Evolutionary conservation across 2,797 vertebrate genomes (phyloP).

Genomic region (Chelon auratus): DNA sequence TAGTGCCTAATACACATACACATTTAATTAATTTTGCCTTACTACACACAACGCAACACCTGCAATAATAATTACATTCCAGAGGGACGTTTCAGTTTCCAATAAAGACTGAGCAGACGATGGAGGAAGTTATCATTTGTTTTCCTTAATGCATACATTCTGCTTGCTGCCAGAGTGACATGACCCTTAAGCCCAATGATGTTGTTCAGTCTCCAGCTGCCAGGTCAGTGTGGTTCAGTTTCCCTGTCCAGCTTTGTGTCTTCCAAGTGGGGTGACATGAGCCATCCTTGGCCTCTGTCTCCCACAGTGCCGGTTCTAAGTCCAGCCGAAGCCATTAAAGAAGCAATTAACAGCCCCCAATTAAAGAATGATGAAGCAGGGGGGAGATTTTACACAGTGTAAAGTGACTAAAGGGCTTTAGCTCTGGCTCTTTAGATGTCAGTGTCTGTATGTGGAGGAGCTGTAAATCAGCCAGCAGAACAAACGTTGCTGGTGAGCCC

Average conservation of each 20-base stretch:
- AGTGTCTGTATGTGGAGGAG: slow-evolving; percentile 10
- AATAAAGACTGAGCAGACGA: slow-evolving; percentile 62
- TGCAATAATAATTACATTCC: slow-evolving; percentile 52
- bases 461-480: slow-evolving; percentile 33
- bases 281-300: slow-evolving; percentile 65
- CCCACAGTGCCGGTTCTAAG: slow-evolving; percentile 51
- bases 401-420: slow-evolving; percentile 48
- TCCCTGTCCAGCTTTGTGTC: slow-evolving; percentile 55
- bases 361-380: slow-evolving; percentile 79
- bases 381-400: slow-evolving; percentile 50
- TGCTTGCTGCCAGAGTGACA: slow-evolving; percentile 58
- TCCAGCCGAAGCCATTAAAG: slow-evolving; percentile 79
- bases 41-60: slow-evolving; percentile 13
- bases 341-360: slow-evolving; percentile 81
- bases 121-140: slow-evolving; percentile 64
- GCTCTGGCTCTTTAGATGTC: slow-evolving; percentile 34
- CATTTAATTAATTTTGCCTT: slow-evolving; percentile 19
- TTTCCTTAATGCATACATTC: slow-evolving; percentile 70
- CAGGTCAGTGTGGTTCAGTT: slow-evolving; percentile 56
- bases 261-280: slow-evolving; percentile 55
- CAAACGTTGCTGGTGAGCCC: slow-evolving; percentile 10
- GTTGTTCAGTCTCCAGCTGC: slow-evolving; percentile 64
- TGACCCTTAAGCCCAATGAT: slow-evolving; percentile 60
- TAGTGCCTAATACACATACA: background rate
- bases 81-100: slow-evolving; percentile 59